A percentile compares a stretch with the other conserved stretches of the same genome.
These are phyloP conservation scores for Pseudocheirus occidentalis DNA, from an alignment of 2,797 vertebrate species.

Conservation along the genomic window DNA sequence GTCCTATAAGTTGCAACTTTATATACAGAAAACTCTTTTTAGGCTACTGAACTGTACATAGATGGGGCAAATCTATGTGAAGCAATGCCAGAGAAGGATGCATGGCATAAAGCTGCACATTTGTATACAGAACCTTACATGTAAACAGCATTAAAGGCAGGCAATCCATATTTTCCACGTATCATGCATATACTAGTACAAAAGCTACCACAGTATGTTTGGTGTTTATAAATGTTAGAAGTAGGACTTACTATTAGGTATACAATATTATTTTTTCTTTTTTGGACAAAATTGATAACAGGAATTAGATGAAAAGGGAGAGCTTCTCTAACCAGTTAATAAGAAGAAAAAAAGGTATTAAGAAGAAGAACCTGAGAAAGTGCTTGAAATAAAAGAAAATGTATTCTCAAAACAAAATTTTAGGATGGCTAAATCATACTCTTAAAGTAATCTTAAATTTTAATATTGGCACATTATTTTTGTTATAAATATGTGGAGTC, in stretches of 20 bases:
- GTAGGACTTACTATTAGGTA: rapidly evolving
- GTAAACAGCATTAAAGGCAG: background rate
- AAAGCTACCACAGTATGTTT: background rate
- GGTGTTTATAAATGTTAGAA: background rate
- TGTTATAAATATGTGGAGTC: background rate
- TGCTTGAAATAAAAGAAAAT: conserved; percentile 2
- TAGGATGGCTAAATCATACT: background rate
- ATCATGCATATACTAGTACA: background rate
- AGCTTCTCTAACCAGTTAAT: rapidly evolving
- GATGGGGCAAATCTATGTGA: background rate
- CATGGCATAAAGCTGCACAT: background rate
- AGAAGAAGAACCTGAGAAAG: background rate
- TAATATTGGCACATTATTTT: background rate
- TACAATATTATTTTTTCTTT: background rate
- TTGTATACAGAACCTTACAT: background rate
- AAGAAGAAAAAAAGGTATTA: rapidly evolving
- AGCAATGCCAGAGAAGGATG: background rate
- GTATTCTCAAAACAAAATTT: background rate
- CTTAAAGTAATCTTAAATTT: background rate
- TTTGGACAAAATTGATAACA: background rate
- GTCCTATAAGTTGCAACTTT: background rate
- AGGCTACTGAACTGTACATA: background rate
- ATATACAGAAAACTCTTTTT: background rate
- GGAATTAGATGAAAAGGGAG: background rate
- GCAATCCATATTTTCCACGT: background rate